Percentiles rank a stretch among this genome's conserved stretches.
phyloP scores from a whole-genome alignment of 2,113 vertebrate species.

The Daubentonia madagascariensis region DNA sequence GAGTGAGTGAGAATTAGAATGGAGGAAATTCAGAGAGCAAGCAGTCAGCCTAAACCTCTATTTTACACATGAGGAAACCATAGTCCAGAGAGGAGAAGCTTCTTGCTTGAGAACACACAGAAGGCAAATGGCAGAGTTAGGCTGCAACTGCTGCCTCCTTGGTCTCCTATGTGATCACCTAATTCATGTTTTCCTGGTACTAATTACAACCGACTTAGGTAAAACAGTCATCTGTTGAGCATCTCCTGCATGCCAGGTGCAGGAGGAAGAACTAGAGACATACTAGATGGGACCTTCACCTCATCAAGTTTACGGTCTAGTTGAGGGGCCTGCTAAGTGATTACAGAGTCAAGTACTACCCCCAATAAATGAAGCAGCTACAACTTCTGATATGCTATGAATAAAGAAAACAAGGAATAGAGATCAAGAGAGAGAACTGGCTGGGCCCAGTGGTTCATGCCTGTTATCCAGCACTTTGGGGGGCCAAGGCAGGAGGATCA shows the following conservation, averaged over 20 bases:
- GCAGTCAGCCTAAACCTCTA: not conserved
- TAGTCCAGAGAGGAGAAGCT: not conserved
- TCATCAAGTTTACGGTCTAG: not conserved
- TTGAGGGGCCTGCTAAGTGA: not conserved
- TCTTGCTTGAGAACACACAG: not conserved
- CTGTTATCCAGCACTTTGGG: too few species aligned
- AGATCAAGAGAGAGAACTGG: not conserved
- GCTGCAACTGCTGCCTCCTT: accelerated
- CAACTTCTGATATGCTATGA: not conserved
- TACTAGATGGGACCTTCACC: not conserved
- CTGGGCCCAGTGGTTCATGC: too few species aligned
- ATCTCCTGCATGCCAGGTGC: not conserved
- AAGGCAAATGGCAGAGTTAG: not conserved
- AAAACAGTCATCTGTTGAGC: not conserved
- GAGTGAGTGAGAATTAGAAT: not conserved
- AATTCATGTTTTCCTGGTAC: not conserved
- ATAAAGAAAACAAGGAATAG: not conserved
- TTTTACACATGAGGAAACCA: not conserved
- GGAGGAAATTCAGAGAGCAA: not conserved
- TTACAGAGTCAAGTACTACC: not conserved
- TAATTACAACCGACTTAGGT: not conserved
- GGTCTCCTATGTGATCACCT: not conserved
- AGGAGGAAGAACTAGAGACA: not conserved
- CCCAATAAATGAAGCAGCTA: not conserved
- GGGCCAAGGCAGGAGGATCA: too few species aligned